A percentile compares a stretch with the other conserved stretches of the same genome.
These are phyloP conservation scores for Agrotis segetum DNA, from an alignment of 2,888 invertebrate genomes.

Conservation along the genomic window DNA sequence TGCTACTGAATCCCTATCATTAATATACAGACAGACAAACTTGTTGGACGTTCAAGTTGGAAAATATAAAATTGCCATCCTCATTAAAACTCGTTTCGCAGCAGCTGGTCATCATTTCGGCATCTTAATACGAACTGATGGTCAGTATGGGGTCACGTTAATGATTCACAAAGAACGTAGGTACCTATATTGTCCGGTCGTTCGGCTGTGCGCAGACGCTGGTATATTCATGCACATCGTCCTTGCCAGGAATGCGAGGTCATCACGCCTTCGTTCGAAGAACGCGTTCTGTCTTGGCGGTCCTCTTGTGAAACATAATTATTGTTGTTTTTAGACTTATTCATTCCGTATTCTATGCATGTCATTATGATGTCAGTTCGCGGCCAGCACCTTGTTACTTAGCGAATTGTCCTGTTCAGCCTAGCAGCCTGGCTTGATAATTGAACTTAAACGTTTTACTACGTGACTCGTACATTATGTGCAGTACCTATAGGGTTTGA, in stretches of 20 bases:
- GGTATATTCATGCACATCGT: conserved; percentile 81
- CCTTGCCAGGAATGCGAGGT: conserved; percentile 91
- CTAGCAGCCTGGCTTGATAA: conserved; percentile 56
- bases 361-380: conserved; percentile 79
- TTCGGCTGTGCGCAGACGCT: conserved; percentile 61
- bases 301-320: conserved; percentile 85
- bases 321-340: conserved; percentile 79
- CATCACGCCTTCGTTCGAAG: conserved; percentile 84
- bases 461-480: conserved; percentile 41
- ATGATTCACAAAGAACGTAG: conserved; percentile 63
- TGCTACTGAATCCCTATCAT: conserved; percentile 1
- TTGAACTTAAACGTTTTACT: conserved; percentile 59
- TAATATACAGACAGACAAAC: conserved; percentile 35
- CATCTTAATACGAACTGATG: conserved; percentile 57
- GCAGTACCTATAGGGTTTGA: conserved; percentile 9
- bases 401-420: conserved; percentile 59
- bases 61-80: conserved; percentile 49
- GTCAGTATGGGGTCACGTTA: conserved; percentile 62
- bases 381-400: conserved; percentile 74
- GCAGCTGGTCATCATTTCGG: conserved; percentile 59
- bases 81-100: conserved; percentile 55
- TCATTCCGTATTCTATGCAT: conserved; percentile 84
- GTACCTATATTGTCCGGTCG: conserved; percentile 62
- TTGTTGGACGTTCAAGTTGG: conserved; percentile 21
- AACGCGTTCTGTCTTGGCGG: conserved; percentile 81